Percentiles rank a stretch among this genome's conserved stretches.
Conservation (phyloP, 2,888 invertebrate species). For the Agriopis aurantiaria region DNA sequence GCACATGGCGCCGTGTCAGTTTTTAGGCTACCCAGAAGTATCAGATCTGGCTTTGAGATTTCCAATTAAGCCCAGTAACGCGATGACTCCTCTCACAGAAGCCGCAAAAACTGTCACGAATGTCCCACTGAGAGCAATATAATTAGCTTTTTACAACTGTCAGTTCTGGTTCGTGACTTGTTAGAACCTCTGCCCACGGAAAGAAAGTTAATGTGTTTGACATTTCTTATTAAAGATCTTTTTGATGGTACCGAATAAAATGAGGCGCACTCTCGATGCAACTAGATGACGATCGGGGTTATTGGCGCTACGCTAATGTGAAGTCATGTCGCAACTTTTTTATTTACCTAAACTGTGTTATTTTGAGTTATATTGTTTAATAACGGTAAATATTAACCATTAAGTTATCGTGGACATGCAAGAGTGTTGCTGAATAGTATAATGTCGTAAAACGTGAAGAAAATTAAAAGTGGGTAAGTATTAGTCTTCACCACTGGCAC, state of each 20-base stretch:
- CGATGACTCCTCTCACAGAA: slow-evolving; percentile 5
- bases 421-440: too few relatives aligned
- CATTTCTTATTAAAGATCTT: slow-evolving; percentile 55
- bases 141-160: slow-evolving; percentile 49
- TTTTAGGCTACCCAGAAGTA: not conserved
- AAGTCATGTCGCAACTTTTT: too few relatives aligned
- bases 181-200: slow-evolving; percentile 47
- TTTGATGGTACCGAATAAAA: slow-evolving; percentile 34
- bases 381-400: too few relatives aligned
- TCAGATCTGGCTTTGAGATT: not conserved
- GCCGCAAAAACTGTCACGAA: slow-evolving; percentile 37
- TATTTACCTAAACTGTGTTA: too few relatives aligned
- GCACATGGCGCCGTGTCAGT: too few relatives aligned
- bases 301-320: too few relatives aligned
- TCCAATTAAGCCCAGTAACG: slow-evolving; percentile 18
- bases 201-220: slow-evolving; percentile 70
- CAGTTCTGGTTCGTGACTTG: slow-evolving; percentile 60
- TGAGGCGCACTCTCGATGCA: not conserved
- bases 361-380: too few relatives aligned
- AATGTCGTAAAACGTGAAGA: too few relatives aligned
- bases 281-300: too few relatives aligned
- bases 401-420: too few relatives aligned
- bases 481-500: too few relatives aligned
- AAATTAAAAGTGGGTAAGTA: too few relatives aligned
- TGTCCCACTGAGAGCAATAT: slow-evolving; percentile 27